These are phyloP conservation scores for Drosophila lowei DNA, from an alignment of 1,140 invertebrate genomes.

Conservation along the genomic window DNA sequence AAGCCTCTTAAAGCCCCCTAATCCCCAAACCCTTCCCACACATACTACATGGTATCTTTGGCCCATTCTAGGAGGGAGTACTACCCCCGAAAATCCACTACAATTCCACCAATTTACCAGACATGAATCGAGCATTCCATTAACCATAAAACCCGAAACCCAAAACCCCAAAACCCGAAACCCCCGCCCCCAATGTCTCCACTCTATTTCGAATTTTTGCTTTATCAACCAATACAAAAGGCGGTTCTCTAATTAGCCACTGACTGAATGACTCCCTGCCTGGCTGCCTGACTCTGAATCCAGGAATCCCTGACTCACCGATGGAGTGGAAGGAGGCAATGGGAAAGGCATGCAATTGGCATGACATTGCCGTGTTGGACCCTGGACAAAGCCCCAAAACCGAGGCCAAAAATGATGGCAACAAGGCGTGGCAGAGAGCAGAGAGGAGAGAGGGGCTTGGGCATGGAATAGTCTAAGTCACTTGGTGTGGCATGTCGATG, in stretches of 20 bases:
- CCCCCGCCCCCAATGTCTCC: slow-evolving; percentile 46
- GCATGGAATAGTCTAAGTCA: slow-evolving; percentile 22
- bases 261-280: slow-evolving; percentile 40
- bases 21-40: background rate
- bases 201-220: slow-evolving; percentile 45
- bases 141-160: slow-evolving; percentile 7
- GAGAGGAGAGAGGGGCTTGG: background rate
- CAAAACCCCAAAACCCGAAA: slow-evolving; percentile 37
- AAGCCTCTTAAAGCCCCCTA: no score
- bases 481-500: slow-evolving; percentile 55
- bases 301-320: slow-evolving; percentile 1
- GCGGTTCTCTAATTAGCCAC: slow-evolving; percentile 71
- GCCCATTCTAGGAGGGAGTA: slow-evolving; percentile 3
- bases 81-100: slow-evolving; percentile 22
- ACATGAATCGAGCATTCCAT: slow-evolving; percentile 32
- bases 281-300: slow-evolving; percentile 20
- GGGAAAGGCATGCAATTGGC: slow-evolving; percentile 73
- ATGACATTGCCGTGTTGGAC: slow-evolving; percentile 67
- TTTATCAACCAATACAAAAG: slow-evolving; percentile 55
- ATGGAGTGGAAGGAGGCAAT: slow-evolving; percentile 31
- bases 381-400: slow-evolving; percentile 48
- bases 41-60: background rate
- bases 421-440: background rate
- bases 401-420: slow-evolving; percentile 35
- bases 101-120: slow-evolving; percentile 68